A percentile compares a stretch with the other conserved stretches of the same genome.
Evolutionary conservation across 2,888 invertebrate species (phyloP).

Genomic region (Epinotia bilunana): DNA sequence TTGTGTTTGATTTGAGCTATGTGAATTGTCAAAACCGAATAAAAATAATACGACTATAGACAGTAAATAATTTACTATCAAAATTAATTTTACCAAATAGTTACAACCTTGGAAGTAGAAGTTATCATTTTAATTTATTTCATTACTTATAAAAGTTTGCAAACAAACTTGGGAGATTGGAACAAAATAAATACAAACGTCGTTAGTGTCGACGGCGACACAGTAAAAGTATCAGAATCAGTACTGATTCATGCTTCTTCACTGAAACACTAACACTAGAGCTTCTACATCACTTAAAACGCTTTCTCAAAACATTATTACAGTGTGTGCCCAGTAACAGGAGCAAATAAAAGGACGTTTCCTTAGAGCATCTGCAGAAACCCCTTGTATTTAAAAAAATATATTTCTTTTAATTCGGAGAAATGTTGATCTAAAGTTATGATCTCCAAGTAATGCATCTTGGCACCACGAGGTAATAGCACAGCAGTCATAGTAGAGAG

Average conservation of each 20-base stretch:
- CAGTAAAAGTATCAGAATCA: conserved; percentile 1
- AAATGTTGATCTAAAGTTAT: no score
- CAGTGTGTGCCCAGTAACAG: no score
- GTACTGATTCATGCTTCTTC: neutral
- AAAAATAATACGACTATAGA: neutral
- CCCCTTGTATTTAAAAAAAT: no score
- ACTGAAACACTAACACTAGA: no score
- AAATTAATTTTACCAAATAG: conserved; percentile 17
- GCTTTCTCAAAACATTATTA: no score
- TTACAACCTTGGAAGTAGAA: conserved; percentile 26
- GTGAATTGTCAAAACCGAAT: neutral
- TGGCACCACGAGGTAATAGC: no score
- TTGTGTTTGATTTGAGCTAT: neutral
- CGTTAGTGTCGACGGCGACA: conserved; percentile 59
- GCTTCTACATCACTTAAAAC: no score
- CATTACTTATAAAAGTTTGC: conserved; percentile 49
- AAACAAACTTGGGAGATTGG: conserved; percentile 59
- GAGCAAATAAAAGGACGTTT: no score
- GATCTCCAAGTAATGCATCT: no score
- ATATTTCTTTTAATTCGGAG: no score
- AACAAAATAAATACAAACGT: conserved; percentile 71
- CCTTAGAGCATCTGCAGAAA: no score
- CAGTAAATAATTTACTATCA: conserved; percentile 9
- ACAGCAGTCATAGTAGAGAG: no score
- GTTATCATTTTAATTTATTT: conserved; percentile 48